Base-by-base conservation (phyloP, 2,888 invertebrate species). In the Melanophora roralis region DNA sequence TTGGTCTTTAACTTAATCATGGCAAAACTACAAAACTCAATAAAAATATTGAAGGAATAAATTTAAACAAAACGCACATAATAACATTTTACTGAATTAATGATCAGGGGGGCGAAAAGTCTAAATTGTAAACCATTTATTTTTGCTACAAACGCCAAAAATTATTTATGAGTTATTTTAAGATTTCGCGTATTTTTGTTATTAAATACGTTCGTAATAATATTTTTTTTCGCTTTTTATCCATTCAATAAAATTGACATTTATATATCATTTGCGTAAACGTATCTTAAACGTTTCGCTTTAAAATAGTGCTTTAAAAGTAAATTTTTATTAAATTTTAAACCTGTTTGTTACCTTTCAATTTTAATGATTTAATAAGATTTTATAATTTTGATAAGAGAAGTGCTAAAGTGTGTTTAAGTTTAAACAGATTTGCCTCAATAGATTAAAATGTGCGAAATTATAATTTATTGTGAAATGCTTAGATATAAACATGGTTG, bases 311-410 rank as follows among this genome's bases (percentile, higher is more conserved):
- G 49, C 23, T 62, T 57, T 3, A 34, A 49, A 72, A 47, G 34
- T 32, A 11, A 43, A 43, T 8, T 53, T 64, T 78, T 65, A 45
- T 45, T 67, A 5, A 27, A 27, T 27, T 27, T 27, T 27, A 5
- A 27, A 27, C 27, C n/a, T 23, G 5, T 38, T 53, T 53, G 43
- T 53, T 67, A 47, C 36, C 69, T 38, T 67, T 36, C n/a, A 62
- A 65, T 9, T 62, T 47, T 4, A 40, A 64, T 21, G 40, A 32
- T 85, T 51, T 32, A 40, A 60, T 32, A 49, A 84, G 86, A 86
- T 86, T 86, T 86, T 84, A 84, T 84, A 82, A 82, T 78, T 64
- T 80, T 77, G 86, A 86, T 86, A 86, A 85, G 84, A 84, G 84
- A 65, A 86, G 86, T 86, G 86, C 86, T 86, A 86, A 86, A 86